These are phyloP conservation scores for Podarcis siculus DNA, from an alignment of 2,797 vertebrate genomes.

Conservation along the genomic window DNA sequence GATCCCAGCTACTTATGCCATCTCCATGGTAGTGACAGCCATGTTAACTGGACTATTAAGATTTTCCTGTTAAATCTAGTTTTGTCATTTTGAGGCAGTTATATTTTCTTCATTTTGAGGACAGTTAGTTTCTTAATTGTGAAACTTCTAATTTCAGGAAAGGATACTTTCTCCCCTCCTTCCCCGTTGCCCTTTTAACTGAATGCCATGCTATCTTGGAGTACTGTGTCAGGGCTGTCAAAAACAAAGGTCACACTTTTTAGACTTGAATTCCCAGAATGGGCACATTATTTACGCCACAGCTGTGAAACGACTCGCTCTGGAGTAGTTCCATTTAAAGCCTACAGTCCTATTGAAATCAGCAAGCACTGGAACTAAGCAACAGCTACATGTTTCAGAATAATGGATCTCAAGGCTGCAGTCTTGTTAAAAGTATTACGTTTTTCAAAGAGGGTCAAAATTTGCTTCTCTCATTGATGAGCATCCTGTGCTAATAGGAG, in stretches of 20 bases:
- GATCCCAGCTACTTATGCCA: not conserved
- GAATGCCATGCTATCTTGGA: slow-evolving; percentile 28
- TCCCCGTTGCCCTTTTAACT: not conserved
- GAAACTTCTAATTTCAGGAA: slow-evolving; percentile 35
- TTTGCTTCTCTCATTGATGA: not conserved
- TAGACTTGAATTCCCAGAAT: slow-evolving; percentile 34
- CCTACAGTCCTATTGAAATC: not conserved
- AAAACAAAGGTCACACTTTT: slow-evolving; percentile 44
- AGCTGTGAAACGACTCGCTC: not conserved
- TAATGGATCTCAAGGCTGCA: not conserved
- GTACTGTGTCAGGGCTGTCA: slow-evolving; percentile 36
- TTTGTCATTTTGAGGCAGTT: slow-evolving; percentile 15
- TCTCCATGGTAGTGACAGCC: not conserved
- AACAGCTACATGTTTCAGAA: not conserved
- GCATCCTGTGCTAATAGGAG: not conserved
- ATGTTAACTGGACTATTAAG: not conserved
- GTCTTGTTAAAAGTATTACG: not conserved
- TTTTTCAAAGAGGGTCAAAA: slow-evolving; percentile 14
- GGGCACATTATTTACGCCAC: slow-evolving; percentile 14
- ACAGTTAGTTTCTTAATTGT: slow-evolving; percentile 27
- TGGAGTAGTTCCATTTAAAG: slow-evolving; percentile 13
- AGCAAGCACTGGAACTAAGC: not conserved
- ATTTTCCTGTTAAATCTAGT: not conserved
- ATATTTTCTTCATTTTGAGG: slow-evolving; percentile 29
- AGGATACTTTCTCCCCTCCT: not conserved